A percentile compares a stretch with the other conserved stretches of the same genome.
Conservation (phyloP, 2,888 invertebrate species). For the Thumatha senex region DNA sequence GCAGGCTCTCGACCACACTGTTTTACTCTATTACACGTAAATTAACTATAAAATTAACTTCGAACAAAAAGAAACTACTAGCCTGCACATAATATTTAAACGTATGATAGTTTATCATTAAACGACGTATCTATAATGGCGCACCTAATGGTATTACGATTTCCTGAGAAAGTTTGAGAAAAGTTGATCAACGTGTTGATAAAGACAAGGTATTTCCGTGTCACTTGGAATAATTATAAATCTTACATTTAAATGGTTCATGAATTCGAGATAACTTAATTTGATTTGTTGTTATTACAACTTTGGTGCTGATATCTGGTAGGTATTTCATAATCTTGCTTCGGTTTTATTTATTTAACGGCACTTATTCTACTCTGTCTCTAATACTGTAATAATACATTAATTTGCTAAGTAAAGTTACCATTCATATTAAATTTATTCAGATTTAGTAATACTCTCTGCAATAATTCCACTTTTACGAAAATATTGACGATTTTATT, state of each 20-base stretch:
- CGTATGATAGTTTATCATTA: constrained; percentile 40
- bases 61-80: constrained; percentile 49
- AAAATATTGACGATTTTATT: too few relatives aligned
- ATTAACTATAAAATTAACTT: constrained; percentile 72
- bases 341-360: background rate
- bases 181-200: constrained; percentile 16
- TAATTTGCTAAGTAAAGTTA: background rate
- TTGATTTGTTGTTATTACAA: constrained; percentile 6
- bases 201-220: constrained; percentile 11
- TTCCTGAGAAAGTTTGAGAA: constrained; percentile 42
- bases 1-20: constrained; percentile 35
- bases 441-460: background rate
- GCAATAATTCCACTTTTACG: background rate
- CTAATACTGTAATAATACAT: background rate
- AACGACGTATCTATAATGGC: constrained; percentile 33
- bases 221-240: constrained; percentile 16
- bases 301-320: constrained; percentile 5
- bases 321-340: constrained; percentile 5
- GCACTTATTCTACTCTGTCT: background rate
- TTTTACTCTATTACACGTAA: constrained; percentile 73
- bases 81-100: constrained; percentile 57
- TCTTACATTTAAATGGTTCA: constrained; percentile 11
- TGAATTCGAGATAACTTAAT: constrained; percentile 10
- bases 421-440: background rate
- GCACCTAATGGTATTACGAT: constrained; percentile 28